Conservation (phyloP, 2,113 vertebrate genomes). For the Lepus europaeus region DNA sequence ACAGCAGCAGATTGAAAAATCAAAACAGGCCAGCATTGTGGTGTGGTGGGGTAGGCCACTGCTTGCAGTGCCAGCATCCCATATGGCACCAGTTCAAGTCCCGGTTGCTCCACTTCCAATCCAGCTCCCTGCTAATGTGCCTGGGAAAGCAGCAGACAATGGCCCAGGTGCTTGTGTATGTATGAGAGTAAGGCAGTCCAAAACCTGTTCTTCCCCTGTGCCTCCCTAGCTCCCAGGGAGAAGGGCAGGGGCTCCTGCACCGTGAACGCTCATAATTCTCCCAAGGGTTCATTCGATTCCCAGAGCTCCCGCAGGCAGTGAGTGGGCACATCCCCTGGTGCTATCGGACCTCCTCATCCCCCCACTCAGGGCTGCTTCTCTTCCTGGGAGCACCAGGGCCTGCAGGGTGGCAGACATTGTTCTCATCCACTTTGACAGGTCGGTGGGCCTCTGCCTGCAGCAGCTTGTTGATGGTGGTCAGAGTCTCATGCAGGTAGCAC, state of each 20-base stretch:
- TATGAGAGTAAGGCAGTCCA: conserved; percentile 26
- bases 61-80: too few species aligned
- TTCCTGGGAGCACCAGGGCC: conserved; percentile 93
- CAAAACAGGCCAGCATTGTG: neutral
- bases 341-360: neutral
- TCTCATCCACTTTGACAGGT: conserved; percentile 96
- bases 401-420: conserved; percentile 96
- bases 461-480: conserved; percentile 96
- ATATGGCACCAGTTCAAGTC: too few species aligned
- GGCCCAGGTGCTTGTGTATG: too few species aligned
- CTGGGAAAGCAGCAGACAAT: too few species aligned
- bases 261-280: conserved; percentile 38
- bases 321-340: neutral
- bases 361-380: conserved; percentile 80
- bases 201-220: conserved; percentile 40
- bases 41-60: too few species aligned
- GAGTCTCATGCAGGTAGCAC: conserved; percentile 94
- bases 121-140: too few species aligned
- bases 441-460: conserved; percentile 99
- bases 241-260: neutral
- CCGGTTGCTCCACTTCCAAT: too few species aligned
- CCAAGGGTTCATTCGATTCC: conserved; percentile 54
- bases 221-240: conserved; percentile 11
- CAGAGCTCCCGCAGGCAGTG: conserved; percentile 17
- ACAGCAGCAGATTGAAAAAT: neutral